Conservation (phyloP, 2,113 vertebrate genomes). For the Rynchops niger region DNA sequence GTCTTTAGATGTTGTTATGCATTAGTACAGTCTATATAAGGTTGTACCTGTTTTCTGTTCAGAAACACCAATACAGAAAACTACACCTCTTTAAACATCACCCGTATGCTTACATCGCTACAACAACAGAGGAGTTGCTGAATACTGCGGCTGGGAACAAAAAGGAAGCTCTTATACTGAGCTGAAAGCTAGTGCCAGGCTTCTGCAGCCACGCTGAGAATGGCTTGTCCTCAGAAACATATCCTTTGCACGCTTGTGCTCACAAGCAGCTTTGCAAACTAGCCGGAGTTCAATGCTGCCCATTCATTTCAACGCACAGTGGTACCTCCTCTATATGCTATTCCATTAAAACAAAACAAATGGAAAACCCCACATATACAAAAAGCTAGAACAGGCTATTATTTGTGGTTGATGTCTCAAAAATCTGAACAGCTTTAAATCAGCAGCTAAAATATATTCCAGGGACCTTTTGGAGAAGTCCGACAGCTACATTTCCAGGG, state of each 20-base stretch:
- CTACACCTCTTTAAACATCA: not conserved
- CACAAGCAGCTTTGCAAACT: not conserved
- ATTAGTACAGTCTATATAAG: not conserved
- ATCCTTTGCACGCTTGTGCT: not conserved
- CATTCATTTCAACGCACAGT: not conserved
- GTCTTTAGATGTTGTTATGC: not conserved
- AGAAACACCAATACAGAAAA: not conserved
- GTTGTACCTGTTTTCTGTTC: not conserved
- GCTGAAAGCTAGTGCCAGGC: not conserved
- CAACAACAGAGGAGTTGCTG: not conserved
- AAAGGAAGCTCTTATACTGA: not conserved
- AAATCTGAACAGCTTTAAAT: not conserved
- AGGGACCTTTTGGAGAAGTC: not conserved
- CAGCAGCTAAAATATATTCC: not conserved
- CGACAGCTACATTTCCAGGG: not conserved
- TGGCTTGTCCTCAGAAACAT: not conserved
- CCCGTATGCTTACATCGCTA: rapidly evolving
- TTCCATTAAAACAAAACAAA: not conserved
- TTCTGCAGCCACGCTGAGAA: not conserved
- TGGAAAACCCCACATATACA: rapidly evolving
- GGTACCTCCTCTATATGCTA: not conserved
- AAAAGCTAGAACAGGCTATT: not conserved
- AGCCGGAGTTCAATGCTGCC: not conserved
- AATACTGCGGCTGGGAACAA: not conserved
- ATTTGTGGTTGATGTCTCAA: not conserved